Base-by-base conservation (phyloP, 1,140 invertebrate genomes). In the Spodoptera frugiperda region DNA sequence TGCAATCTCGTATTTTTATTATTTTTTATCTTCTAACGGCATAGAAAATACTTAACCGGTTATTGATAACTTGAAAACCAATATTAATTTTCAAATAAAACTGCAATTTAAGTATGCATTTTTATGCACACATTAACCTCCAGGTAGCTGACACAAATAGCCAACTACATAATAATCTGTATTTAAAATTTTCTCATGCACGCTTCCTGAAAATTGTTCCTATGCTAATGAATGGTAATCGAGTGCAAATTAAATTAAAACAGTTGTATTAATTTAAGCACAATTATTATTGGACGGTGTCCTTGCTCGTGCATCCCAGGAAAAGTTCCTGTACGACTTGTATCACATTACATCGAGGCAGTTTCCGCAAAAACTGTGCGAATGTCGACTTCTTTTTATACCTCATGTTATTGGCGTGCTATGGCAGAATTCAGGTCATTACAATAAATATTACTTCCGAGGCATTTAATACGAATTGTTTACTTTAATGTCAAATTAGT, bases 341-440 rank as follows among this genome's bases (percentile, higher is more conserved):
- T 39, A 39, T 30, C 5, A 65, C 39, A 48, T 67, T 49, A 59
- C 11, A n/a, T 1, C 59, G 70, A 78, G 57, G 68, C 46, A 67
- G 51, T 54, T 78, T 78, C 70, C 59, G 70, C 51, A 73, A 68
- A 68, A 51, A 33, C 19, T 78, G 19, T 1, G 15, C 49, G 59
- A 78, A 73, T 78, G 77, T 49, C 57, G 54, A 73, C 77, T 54
- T 65, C 33, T 78, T 78, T 78, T 59, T 68, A 8, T 21, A 53
- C 14, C 63, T 25, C 33, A 51, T 68, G 39, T 61, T 61, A 61
- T 44, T 61, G 30, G n/a, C 57, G 5, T 61, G n/a, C 1, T 39
- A 61, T 25, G 61, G 17, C 15, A 65, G 19, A 14, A 63, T 46
- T 17, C 39, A 46, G 59, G 19, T 12, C 33, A 15, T 46, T 12